Base-by-base conservation (phyloP, 2,113 vertebrate species). In the Hyla sarda region DNA sequence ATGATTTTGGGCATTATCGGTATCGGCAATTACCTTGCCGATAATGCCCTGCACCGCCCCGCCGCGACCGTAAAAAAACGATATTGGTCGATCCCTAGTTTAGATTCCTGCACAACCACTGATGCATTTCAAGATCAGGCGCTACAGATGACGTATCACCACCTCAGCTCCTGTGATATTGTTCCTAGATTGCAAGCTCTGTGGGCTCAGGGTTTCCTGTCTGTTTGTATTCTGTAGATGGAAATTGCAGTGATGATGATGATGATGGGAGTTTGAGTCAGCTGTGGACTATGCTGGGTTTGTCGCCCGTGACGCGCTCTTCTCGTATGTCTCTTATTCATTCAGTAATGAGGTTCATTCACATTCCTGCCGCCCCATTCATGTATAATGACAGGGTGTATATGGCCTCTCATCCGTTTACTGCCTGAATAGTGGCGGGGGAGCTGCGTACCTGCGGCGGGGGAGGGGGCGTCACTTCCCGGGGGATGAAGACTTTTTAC, bases 351-450 rank as follows among this genome's bases (percentile, higher is more conserved):
- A 84, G 83, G 9, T 17, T 47, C 58, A 48, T 71, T 85, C 73
- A 54, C 45, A 54, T 78, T 67, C 84, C 84, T 85, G 75, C 54
- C 41, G 84, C 47, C 60, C 19, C 82, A 71, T 45, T 84, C 72
- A 82, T 28, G 45, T 30, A 54, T 76, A 65, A 84, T 75, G 32
- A 76, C 56, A 48, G 82, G 83, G 50, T 48, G 83, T 76, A n/a
- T 10, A 17, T 72, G 45, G 54, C 54, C 37, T 54, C 41, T 73
- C 50, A 37, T 37, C 69, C 30, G 52, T 83, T 37, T 25, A 56
- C 30, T 30, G 48, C 1, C 45, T n/a, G 71, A 2, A 23, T 23
- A 5, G n/a, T 1, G 37, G 71, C 21, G 65, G 19, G 19, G 37
- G 21, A 0, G 41, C 41, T 3, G 41, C 41, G 41, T 41, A 41